phyloP scores from a whole-genome alignment of 2,797 vertebrate genomes.

The Phataginus tetradactyla region DNA sequence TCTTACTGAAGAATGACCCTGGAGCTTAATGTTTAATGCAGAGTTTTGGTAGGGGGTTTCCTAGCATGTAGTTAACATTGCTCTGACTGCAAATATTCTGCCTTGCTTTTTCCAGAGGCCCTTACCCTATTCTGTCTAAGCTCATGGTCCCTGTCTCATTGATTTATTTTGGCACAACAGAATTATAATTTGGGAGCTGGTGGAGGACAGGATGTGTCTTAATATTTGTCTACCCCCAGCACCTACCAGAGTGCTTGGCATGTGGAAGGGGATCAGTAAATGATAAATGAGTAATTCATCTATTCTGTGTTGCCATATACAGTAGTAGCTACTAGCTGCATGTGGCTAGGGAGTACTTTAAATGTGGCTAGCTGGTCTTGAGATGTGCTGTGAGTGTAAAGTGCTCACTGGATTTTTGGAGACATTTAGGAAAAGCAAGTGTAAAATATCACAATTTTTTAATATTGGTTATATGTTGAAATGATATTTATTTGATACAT shows the following conservation, averaged over 20 bases:
- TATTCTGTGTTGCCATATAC: neutral
- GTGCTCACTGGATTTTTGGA: neutral
- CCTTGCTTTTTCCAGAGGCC: no score
- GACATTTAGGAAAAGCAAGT: neutral
- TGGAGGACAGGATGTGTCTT: neutral
- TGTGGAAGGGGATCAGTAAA: neutral
- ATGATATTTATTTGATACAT: neutral
- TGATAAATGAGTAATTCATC: neutral
- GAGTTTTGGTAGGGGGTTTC: no score
- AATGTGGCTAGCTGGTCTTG: neutral
- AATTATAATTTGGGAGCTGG: neutral
- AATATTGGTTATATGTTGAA: constrained; percentile 15
- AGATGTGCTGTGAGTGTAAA: neutral
- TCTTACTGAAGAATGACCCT: no score
- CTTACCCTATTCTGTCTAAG: no score
- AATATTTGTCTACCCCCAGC: neutral
- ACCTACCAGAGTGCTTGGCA: neutral
- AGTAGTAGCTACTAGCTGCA: no score
- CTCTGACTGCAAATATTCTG: no score
- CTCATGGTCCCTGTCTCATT: no score
- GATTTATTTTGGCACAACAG: neutral
- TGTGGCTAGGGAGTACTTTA: neutral
- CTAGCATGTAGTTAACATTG: no score
- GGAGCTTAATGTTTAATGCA: no score
- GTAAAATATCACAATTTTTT: neutral